Percentiles rank a stretch among this genome's conserved stretches.
phyloP scores from a whole-genome alignment of 2,113 vertebrate species.

The Glaucomys volans region DNA sequence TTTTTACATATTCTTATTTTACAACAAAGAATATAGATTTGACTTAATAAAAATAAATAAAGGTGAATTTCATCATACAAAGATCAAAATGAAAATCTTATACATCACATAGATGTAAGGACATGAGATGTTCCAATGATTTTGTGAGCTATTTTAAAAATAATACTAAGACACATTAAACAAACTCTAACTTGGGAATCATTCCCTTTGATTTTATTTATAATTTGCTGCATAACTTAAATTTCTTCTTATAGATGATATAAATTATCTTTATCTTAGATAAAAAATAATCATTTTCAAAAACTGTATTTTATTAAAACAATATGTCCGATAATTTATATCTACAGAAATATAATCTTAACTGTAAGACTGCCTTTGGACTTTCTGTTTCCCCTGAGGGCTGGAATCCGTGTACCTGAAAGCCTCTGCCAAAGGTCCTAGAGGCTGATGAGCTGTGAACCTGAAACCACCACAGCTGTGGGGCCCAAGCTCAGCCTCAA shows the following conservation, averaged over 20 bases:
- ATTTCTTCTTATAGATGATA: background rate
- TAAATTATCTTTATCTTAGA: background rate
- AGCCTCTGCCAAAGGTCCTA: background rate
- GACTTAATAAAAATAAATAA: background rate
- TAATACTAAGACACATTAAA: constrained; percentile 10
- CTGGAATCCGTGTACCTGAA: background rate
- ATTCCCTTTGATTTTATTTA: background rate
- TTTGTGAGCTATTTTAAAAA: constrained; percentile 32
- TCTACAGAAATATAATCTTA: constrained; percentile 8
- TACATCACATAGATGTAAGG: constrained; percentile 36
- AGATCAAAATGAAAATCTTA: constrained; percentile 55
- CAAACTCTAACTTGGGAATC: background rate
- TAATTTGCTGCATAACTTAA: background rate
- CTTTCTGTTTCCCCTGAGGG: background rate
- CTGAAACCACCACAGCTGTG: background rate
- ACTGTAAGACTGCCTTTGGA: background rate
- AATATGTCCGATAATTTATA: background rate
- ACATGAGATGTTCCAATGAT: background rate
- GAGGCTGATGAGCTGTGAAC: constrained; percentile 4
- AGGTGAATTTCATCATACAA: constrained; percentile 66
- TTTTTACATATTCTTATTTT: background rate
- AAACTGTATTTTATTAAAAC: constrained; percentile 19
- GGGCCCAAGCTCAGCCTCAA: background rate
- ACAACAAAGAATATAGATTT: background rate
- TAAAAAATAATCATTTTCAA: background rate